Evolutionary conservation across 2,888 invertebrate species (phyloP), one percentile per base, ranked within the genome.

Genomic region (Iselma pallidipennis): DNA sequence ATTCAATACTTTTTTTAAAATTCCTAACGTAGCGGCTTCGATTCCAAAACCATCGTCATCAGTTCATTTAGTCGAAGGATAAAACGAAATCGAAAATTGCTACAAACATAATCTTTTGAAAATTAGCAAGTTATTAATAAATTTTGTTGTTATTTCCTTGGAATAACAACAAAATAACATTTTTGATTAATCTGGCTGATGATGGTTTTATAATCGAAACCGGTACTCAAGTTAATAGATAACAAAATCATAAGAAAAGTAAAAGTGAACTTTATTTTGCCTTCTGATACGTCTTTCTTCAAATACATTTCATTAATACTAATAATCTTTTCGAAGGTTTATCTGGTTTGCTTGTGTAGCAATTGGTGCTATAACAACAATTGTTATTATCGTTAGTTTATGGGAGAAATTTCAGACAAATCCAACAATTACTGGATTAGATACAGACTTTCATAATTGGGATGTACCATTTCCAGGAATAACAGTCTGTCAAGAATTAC

Each of bases 351-450:
- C 88, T 71, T 91, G 91, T 72, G 89, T 91, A 6, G 83, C 86
- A 6, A 75, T 80, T 45, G 91, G 92, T 0, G 85, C 90, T 0
- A 85, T 90, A 0, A 88, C 91, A 0, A 90, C 91, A 0, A 84
- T 89, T 66, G 87, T 90, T 45, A 91, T 92, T 63, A 92, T 93
- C 55, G 85, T 89, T 49, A 91, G 89, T 73, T 83, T 92, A 28
- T 91, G 92, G 91, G 88, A 90, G 72, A 92, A 91, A 78, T 93
- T 93, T 78, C 91, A 91, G 83, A 91, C 91, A 0, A 91, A 91
- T 82, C 92, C 93, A 4, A 92, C 92, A 0, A 90, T 92, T 56
- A 92, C 91, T 28, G 90, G 90, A 48, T 83, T 92, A 72, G 91
- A 92, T 76, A 91, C 91, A 0, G 91, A 91, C 80, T 91, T 91